These are phyloP conservation scores for Conopomorpha cramerella DNA, from an alignment of 1,140 invertebrate species.

Conservation along the genomic window DNA sequence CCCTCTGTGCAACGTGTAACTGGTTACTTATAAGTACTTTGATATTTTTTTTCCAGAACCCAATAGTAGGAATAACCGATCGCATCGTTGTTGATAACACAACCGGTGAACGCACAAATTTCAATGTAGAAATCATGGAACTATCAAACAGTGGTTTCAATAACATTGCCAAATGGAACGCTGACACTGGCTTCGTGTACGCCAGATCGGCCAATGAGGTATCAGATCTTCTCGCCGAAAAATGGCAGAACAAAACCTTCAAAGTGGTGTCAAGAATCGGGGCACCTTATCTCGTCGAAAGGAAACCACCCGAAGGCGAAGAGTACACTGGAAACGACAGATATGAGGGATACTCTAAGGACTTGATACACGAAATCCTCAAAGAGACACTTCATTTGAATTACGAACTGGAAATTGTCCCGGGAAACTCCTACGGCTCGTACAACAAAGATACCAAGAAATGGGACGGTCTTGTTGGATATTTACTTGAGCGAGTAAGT, in stretches of 20 bases:
- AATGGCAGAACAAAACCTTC: conserved; percentile 63
- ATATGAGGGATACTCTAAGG: conserved; percentile 79
- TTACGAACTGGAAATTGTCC: conserved; percentile 73
- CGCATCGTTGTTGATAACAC: conserved; percentile 34
- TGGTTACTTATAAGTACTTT: no score
- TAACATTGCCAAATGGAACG: conserved; percentile 69
- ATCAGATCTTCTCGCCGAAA: conserved; percentile 53
- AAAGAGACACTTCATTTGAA: conserved; percentile 73
- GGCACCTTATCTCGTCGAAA: conserved; percentile 76
- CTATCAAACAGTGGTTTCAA: conserved; percentile 63
- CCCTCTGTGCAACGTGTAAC: no score
- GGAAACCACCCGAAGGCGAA: conserved; percentile 53
- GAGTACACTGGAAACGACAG: conserved; percentile 61
- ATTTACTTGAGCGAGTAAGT: conserved; percentile 79
- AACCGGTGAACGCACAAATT: conserved; percentile 71
- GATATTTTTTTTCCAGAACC: conserved; percentile 37
- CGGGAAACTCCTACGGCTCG: conserved; percentile 75
- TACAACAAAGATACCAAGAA: conserved; percentile 70
- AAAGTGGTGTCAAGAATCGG: conserved; percentile 67
- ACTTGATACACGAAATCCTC: conserved; percentile 78
- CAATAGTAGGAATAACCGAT: conserved; percentile 62
- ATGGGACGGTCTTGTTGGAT: conserved; percentile 87
- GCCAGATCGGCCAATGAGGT: conserved; percentile 39
- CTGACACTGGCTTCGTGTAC: conserved; percentile 53
- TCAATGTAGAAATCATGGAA: conserved; percentile 80